These are phyloP conservation scores for Eugnorisma glareosa DNA, from an alignment of 2,888 invertebrate genomes.

Conservation along the genomic window DNA sequence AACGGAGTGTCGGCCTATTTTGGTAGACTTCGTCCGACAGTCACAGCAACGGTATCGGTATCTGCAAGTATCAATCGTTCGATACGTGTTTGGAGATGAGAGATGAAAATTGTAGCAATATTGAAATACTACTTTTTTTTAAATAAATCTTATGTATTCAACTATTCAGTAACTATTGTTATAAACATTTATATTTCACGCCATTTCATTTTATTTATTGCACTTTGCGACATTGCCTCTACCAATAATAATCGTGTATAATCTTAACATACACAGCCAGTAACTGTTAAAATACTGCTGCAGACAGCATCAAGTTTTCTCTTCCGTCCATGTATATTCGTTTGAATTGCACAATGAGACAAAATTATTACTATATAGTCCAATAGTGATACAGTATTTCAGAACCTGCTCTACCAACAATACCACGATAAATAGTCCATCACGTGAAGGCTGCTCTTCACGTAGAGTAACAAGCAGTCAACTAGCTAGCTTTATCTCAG, in stretches of 20 bases:
- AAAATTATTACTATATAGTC: not conserved
- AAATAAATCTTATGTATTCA: not conserved
- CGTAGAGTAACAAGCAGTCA: not conserved
- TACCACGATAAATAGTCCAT: not conserved
- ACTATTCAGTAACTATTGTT: not conserved
- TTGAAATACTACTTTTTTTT: not conserved
- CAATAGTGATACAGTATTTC: not conserved
- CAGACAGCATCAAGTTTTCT: not conserved
- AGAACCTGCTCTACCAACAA: not conserved
- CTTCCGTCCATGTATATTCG: not conserved
- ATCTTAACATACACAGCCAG: not conserved
- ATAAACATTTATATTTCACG: not conserved
- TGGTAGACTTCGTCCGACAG: not conserved
- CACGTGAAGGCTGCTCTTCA: no score
- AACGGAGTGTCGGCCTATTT: slow-evolving; percentile 25
- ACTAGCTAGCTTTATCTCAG: not conserved
- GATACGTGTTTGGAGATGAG: slow-evolving; percentile 9
- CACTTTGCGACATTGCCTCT: not conserved
- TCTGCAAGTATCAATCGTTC: slow-evolving; percentile 13
- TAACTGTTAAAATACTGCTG: not conserved
- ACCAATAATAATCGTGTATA: not conserved
- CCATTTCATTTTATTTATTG: no score
- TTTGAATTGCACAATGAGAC: not conserved
- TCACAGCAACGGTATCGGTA: slow-evolving; percentile 22
- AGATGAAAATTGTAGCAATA: not conserved